Evolutionary conservation across 2,113 vertebrate genomes (phyloP), one percentile per base, ranked within the genome.

Genomic region (Hymenochirus boettgeri): DNA sequence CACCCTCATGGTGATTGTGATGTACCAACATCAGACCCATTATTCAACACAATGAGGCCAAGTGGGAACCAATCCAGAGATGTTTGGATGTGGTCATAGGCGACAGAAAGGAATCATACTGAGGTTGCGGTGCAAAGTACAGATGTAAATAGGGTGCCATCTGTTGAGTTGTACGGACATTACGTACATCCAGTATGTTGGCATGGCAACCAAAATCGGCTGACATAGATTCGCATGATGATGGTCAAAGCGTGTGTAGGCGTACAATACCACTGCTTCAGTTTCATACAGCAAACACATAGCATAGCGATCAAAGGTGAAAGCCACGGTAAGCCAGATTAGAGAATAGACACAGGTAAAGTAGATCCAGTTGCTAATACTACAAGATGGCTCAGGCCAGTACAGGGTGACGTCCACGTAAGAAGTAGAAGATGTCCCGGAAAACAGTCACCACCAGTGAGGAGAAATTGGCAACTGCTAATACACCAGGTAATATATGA

Each of bases 391-490:
- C 13, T 70, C 23, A 1, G 69, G 69, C 59, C 69, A 70, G 39
- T 42, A 70, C 4, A 70, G 42, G 0, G 46, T 61, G 4, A 55
- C 22, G 25, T 70, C 69, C 23, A 70, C 61, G 8, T 70, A 62
- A n/a, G 53, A 62, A 70, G 45, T 56, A 70, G 60, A 70, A 70
- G 35, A 70, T 70, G 31, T 70, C 69, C 21, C 69, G 60, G 42
- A 70, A 70, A 26, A 70, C 23, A 2, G 60, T 70, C 8, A 70
- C 52, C 24, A 61, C 61, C 6, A 70, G 60, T 62, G 18, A 70
- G 69, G 7, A 70, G 60, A 70, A 21, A 31, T 62, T 70, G n/a
- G 60, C 69, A 21, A 51, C 42, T 5, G 69, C 33, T 12, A 70
- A 23, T 3, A 33, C 23, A 62, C 61, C 13, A 70, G 5, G 45